Evolutionary conservation across 2,113 vertebrate species (phyloP), one percentile per base, ranked within the genome.

Genomic region (Otolemur garnettii): DNA sequence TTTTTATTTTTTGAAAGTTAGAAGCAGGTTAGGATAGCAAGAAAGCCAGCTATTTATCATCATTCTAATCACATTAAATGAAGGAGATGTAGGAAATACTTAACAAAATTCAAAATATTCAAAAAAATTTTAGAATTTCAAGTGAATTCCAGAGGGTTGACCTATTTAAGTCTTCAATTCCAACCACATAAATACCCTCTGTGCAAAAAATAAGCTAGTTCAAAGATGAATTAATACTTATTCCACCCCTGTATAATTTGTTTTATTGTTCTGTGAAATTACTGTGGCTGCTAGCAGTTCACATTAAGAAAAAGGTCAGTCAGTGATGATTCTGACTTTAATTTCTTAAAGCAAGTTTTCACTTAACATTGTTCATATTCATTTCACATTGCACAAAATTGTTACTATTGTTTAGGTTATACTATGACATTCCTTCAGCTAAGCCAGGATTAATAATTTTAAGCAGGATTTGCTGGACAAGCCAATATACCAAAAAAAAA

Each of bases 301-400:
- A 87, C 11, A 60, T 12, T 79, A 50, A 95, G 93, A 71, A 60
- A 78, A 86, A 93, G 8, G 30, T 45, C 83, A 14, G 28, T 60
- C 82, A 90, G 28, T 87, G 42, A 75, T 91, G 26, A 79, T 82
- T 90, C 38, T 75, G 35, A 94, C 57, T 93, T 91, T 28, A 80
- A 59, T 62, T 45, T 62, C 59, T 88, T 74, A 91, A 30, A 91
- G 10, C 11, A 83, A 8, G 5, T 79, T 87, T 72, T 79, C 79
- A 38, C 22, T 88, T 87, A 88, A 88, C 42, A 64, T 28, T 64
- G 35, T 33, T 13, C 30, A 38, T 35, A 93, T 82, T 87, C 64
- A 78, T 88, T 66, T 3, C 18, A 69, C 38, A 82, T 21, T 75
- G 24, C 24, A 64, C 68, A 81, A 78, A 85, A 79, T 74, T 60